Conservation (phyloP, 1,140 invertebrate genomes). For the Camponotus vicinus region DNA sequence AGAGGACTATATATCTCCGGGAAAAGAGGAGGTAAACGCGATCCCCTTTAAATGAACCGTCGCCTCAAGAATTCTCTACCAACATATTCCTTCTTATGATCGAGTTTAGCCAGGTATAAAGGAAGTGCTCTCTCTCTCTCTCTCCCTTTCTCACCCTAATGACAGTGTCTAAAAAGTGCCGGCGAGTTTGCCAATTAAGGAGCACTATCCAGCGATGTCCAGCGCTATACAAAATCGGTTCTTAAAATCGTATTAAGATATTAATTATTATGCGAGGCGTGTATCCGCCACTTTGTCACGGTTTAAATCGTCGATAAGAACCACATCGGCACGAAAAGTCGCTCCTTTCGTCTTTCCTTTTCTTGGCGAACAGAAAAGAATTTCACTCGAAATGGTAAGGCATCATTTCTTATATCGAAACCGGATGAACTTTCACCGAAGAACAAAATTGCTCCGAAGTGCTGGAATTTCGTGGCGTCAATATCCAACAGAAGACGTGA, state of each 20-base stretch:
- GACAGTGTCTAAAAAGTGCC: slow-evolving; percentile 65
- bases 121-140: not conserved
- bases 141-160: slow-evolving; percentile 38
- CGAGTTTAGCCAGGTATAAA: slow-evolving; percentile 29
- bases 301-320: slow-evolving; percentile 77
- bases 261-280: slow-evolving; percentile 78
- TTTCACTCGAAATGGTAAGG: slow-evolving; percentile 44
- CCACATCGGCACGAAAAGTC: slow-evolving; percentile 9
- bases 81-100: slow-evolving; percentile 69
- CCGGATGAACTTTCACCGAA: slow-evolving; percentile 57
- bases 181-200: slow-evolving; percentile 75
- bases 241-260: slow-evolving; percentile 47
- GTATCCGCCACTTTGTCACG: slow-evolving; percentile 71
- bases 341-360: not conserved
- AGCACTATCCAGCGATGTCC: slow-evolving; percentile 67
- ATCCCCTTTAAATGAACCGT: slow-evolving; percentile 27
- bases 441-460: not conserved
- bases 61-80: slow-evolving; percentile 48
- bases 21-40: slow-evolving; percentile 40
- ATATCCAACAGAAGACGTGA: not conserved
- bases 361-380: slow-evolving; percentile 19
- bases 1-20: not conserved
- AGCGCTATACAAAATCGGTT: slow-evolving; percentile 34
- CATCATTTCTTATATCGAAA: slow-evolving; percentile 42
- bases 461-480: slow-evolving; percentile 17